Base-by-base conservation (phyloP, 2,113 vertebrate genomes). In the Coturnix japonica region DNA sequence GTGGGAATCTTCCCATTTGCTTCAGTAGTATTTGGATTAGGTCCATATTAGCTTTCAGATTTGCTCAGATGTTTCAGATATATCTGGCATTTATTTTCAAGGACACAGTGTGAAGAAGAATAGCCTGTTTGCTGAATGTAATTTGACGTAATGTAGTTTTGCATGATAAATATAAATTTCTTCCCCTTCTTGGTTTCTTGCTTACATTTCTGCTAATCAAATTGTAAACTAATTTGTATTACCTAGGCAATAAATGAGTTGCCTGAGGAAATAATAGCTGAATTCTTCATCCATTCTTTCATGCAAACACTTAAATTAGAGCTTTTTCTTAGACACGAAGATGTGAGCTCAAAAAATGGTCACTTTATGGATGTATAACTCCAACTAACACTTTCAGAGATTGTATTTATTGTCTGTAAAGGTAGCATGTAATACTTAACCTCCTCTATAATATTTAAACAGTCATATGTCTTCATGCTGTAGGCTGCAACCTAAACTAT, bases 11-110 rank as follows among this genome's bases (percentile, higher is more conserved):
- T 86, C 91, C 83, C 81, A 82, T 70, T 91, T 84, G 30, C 74
- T 94, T 94, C 77, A 66, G 70, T 10, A 60, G 59, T 77, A 59
- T 63, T 69, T 95, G 95, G 92, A 93, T 54, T 60, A 73, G 54
- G 28, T 81, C 92, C 94, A 95, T n/a, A 63, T 78, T 39, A 84
- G 85, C 81, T 93, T 90, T 95, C 95, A 89, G 80, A 81, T 63
- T 78, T 73, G 76, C 78, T 95, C 93, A 41, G 60, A 71, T 70
- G 49, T 65, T 95, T 94, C 86, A 87, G 77, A 74, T 81, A 14
- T 81, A 81, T 39, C 74, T 87, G 92, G 56, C 33, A n/a, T 66
- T 92, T 64, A 19, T 90, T 95, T 93, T 89, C 92, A 94, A 95
- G 91, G 91, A 39, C 67, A 87, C 23, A 70, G 37, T 2, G 7